Evolutionary conservation across 2,888 invertebrate species (phyloP), one percentile per base, ranked within the genome.

Genomic region (Choristoneura rosaceana): DNA sequence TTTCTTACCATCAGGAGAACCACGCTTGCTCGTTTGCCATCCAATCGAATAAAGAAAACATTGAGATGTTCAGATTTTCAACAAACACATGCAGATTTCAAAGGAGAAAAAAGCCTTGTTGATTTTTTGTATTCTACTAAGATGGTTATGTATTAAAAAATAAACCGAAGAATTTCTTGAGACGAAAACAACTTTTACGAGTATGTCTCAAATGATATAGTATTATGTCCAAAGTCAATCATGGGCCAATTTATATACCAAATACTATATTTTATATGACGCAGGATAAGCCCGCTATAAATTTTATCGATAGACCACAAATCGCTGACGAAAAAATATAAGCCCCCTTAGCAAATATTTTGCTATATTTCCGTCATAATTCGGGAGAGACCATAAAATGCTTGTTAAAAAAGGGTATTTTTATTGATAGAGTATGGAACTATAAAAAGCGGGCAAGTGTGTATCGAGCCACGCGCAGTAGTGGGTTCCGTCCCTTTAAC

Each of bases 341-440:
- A 43, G 43, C 70, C 52, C 52, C 41, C 41, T 17, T 70, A 50
- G 70, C 60, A 52, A 61, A 71, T 62, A 66, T 45, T 71, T 67
- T 33, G 61, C 66, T 71, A 67, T 67, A 55, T 71, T 71, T 71
- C 7, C 33, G 15, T n/a, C 60, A 55, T 61, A 55, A 62, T 71
- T 47, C 61, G 10, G 61, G 45, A 15, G 62, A 58, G 63, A 45
- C 45, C 52, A 47, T 71, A 67, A 71, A 71, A 67, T 7, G 66
- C 55, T 71, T 55, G 71, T 71, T 62, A 71, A 61, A 71, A 71
- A 71, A 67, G 70, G 70, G 63, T 59, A 41, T 64, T 64, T 58
- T 70, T 64, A 70, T 70, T 55, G 70, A 50, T 70, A 70, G 43
- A 38, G 17, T 52, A 52, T 52, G 52, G 15, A 52, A 52, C 52